Evolutionary conservation across 2,888 invertebrate genomes (phyloP).

Genomic region (Sepiola atlantica): DNA sequence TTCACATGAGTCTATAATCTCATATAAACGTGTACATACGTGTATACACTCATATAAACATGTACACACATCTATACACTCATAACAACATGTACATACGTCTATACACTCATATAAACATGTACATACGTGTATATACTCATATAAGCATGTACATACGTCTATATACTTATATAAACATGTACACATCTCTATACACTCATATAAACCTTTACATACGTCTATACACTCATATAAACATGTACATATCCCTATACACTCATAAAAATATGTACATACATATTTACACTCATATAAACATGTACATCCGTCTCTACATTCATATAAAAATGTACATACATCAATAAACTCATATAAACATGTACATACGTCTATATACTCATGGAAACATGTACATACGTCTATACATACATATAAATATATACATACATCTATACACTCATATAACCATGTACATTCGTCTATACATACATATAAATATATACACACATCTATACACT

Average conservation of each 20-base stretch:
- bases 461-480: not conserved
- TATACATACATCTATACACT: not conserved
- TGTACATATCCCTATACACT: not conserved
- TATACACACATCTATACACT: not conserved
- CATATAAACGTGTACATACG: not conserved
- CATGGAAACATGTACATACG: not conserved
- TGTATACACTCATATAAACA: not conserved
- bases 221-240: not conserved
- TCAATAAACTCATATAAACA: not conserved
- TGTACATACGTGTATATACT: not conserved
- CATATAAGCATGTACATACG: not conserved
- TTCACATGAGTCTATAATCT: no score
- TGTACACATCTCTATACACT: not conserved
- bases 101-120: not conserved
- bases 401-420: not conserved
- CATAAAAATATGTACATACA: not conserved
- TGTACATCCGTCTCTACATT: not conserved
- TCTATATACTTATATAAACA: not conserved
- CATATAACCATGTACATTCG: no score
- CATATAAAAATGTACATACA: not conserved
- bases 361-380: not conserved
- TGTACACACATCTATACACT: not conserved
- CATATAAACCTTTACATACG: not conserved
- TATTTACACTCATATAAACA: no score
- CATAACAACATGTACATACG: not conserved